These are phyloP conservation scores for Copidosoma floridanum DNA, from an alignment of 1,140 invertebrate genomes.

Conservation along the genomic window DNA sequence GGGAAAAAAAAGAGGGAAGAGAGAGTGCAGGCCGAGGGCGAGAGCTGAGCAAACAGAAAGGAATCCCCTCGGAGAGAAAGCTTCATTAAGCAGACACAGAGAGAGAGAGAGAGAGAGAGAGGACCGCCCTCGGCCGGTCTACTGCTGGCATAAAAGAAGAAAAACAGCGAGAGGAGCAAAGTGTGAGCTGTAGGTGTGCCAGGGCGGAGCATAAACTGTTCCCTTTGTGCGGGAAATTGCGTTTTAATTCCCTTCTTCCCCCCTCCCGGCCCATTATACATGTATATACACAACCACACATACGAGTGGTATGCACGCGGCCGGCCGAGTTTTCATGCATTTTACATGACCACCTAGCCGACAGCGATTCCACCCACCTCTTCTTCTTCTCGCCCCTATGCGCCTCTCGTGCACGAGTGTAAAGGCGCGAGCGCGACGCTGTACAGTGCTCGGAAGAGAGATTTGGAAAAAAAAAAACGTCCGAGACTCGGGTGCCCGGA, in stretches of 20 bases:
- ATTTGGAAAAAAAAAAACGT: background rate
- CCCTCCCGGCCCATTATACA: slow-evolving; percentile 38
- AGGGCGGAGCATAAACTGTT: slow-evolving; percentile 47
- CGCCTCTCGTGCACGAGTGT: background rate
- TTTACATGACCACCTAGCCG: slow-evolving; percentile 43
- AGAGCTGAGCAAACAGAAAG: slow-evolving; percentile 36
- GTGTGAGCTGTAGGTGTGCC: background rate
- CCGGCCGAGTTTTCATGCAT: slow-evolving; percentile 45
- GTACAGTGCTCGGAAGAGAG: background rate
- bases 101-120: slow-evolving; percentile 28
- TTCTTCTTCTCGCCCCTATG: too few species aligned
- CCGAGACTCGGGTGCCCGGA: background rate
- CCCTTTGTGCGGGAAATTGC: slow-evolving; percentile 56
- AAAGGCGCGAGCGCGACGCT: background rate
- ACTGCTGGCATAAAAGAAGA: too few species aligned
- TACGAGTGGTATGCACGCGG: slow-evolving; percentile 34
- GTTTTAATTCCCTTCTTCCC: slow-evolving; percentile 55
- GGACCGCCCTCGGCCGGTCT: too few species aligned
- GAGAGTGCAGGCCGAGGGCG: background rate
- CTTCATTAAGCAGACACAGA: slow-evolving; percentile 50
- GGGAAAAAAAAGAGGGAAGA: background rate
- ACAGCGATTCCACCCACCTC: background rate
- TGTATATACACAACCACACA: slow-evolving; percentile 48
- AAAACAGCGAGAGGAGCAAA: background rate
- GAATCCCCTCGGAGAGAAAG: slow-evolving; percentile 43